Conservation (phyloP, 2,888 invertebrate species). For the Caenorhabditis becei region DNA sequence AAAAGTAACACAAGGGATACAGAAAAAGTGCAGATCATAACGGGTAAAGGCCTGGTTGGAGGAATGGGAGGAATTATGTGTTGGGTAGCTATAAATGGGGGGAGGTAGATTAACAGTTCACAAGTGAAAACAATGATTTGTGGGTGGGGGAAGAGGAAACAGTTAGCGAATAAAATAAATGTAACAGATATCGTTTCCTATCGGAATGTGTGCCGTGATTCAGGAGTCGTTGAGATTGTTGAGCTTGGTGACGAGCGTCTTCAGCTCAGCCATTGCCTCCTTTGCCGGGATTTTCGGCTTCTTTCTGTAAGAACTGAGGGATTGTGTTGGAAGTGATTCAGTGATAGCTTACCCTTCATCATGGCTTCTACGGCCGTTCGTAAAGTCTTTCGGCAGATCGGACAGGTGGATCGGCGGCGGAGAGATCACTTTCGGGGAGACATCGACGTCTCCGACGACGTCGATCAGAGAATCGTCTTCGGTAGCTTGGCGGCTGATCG, state of each 20-base stretch:
- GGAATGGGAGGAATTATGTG: conserved; percentile 4
- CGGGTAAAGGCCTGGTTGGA: conserved; percentile 1
- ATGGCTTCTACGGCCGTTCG: conserved; percentile 27
- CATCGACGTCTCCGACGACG: conserved; percentile 46
- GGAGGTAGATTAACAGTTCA: not conserved
- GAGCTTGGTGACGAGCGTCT: conserved; percentile 33
- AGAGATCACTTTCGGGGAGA: conserved; percentile 17
- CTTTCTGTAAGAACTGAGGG: conserved; percentile 24
- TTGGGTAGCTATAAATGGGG: not conserved
- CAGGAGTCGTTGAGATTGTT: conserved; percentile 33
- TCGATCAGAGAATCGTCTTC: conserved; percentile 56
- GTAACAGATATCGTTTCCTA: conserved; percentile 5
- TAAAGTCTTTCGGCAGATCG: conserved; percentile 5
- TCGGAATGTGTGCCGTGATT: not conserved
- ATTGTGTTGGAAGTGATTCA: not conserved
- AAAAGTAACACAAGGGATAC: not conserved
- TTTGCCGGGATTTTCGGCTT: conserved; percentile 31
- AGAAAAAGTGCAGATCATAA: conserved; percentile 6
- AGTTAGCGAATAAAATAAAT: not conserved
- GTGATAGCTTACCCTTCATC: conserved; percentile 30
- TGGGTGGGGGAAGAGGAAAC: not conserved
- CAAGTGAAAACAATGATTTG: not conserved
- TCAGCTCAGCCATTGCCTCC: conserved; percentile 40
- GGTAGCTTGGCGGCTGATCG: conserved; percentile 8
- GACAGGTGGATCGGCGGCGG: conserved; percentile 28